Conservation (phyloP, 2,797 vertebrate species). For the Sternarchorhynchus goeldii region DNA sequence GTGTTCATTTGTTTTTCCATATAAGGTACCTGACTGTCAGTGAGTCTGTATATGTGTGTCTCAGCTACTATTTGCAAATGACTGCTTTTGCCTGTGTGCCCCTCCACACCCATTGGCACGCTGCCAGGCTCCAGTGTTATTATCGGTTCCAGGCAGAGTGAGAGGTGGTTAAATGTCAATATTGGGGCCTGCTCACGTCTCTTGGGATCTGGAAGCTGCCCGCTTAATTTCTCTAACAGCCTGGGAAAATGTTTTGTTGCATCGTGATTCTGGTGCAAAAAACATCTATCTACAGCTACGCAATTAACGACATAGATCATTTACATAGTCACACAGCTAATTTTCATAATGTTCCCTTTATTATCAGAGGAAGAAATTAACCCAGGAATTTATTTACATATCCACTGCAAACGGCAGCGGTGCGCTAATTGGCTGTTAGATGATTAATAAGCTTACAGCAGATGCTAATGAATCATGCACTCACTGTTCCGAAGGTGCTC, state of each 20-base stretch:
- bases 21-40: slow-evolving; percentile 32
- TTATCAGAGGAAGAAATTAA: slow-evolving; percentile 99
- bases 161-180: slow-evolving; percentile 77
- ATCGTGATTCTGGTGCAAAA: slow-evolving; percentile 61
- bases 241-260: slow-evolving; percentile 78
- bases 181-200: slow-evolving; percentile 73
- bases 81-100: slow-evolving; percentile 63
- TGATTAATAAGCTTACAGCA: slow-evolving; percentile 99
- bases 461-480: slow-evolving; percentile 95
- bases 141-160: slow-evolving; percentile 75
- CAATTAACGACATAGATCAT: slow-evolving; percentile 98
- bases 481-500: slow-evolving; percentile 95
- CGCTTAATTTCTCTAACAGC: slow-evolving; percentile 80
- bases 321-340: slow-evolving; percentile 97
- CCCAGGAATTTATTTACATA: slow-evolving; percentile 99
- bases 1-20: slow-evolving; percentile 42
- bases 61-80: slow-evolving; percentile 64
- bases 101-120: slow-evolving; percentile 66
- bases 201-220: slow-evolving; percentile 71
- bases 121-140: slow-evolving; percentile 72
- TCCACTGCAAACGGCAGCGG: slow-evolving; percentile 96
- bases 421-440: slow-evolving; percentile 99
- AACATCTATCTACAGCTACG: slow-evolving; percentile 67
- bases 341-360: slow-evolving; percentile 99
- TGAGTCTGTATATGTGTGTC: slow-evolving; percentile 47